Percentiles rank a stretch among this genome's conserved stretches.
Evolutionary conservation across 2,113 vertebrate species (phyloP).

Genomic region (Gallinago paraguaiae): DNA sequence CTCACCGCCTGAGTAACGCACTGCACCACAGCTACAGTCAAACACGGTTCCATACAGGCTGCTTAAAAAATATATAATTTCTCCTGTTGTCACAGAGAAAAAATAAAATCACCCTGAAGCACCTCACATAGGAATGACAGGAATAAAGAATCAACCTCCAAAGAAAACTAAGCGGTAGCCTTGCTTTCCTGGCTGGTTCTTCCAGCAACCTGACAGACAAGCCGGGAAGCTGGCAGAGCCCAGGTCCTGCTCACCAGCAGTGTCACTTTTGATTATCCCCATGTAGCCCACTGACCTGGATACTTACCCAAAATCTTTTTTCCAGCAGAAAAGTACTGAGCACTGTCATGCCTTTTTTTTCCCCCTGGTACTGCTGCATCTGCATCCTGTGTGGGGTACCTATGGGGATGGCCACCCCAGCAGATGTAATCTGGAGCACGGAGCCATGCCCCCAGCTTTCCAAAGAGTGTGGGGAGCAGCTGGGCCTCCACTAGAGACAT

Average conservation of each 20-base stretch:
- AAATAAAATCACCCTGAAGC: neutral
- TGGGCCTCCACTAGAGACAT: accelerated
- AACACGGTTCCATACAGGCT: neutral
- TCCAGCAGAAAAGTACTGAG: neutral
- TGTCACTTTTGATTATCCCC: neutral
- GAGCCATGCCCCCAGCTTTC: neutral
- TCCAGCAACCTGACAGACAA: neutral
- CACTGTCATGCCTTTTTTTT: neutral
- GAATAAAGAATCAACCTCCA: slow-evolving; percentile 1
- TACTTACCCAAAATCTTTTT: neutral
- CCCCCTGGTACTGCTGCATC: neutral
- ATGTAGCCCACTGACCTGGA: neutral
- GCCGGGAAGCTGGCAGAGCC: neutral
- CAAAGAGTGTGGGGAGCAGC: neutral
- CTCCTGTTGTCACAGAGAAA: neutral
- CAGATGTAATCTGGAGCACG: accelerated
- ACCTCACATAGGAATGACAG: neutral
- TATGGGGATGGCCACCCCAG: neutral
- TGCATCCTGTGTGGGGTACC: no score
- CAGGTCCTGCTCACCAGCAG: neutral
- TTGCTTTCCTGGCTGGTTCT: neutral
- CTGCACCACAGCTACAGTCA: neutral
- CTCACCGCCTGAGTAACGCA: neutral
- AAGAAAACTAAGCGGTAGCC: neutral
- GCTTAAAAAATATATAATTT: neutral